These are phyloP conservation scores for Vombatus ursinus DNA, from an alignment of 2,113 vertebrate genomes.

Conservation along the genomic window DNA sequence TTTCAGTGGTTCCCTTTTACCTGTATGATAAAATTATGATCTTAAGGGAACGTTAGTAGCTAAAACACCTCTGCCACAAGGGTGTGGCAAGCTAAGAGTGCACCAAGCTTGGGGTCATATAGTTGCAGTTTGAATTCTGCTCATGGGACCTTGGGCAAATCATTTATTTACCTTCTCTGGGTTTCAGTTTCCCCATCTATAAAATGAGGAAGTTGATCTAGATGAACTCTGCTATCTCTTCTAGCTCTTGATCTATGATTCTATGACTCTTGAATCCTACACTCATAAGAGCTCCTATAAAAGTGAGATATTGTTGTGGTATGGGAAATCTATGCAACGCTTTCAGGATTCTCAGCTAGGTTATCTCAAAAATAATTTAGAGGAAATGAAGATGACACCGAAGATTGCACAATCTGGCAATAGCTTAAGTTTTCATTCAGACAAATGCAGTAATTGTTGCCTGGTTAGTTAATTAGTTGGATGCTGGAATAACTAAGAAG, in stretches of 20 bases:
- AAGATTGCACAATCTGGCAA: not conserved
- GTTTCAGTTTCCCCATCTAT: not conserved
- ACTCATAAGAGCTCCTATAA: not conserved
- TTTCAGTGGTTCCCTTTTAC: not conserved
- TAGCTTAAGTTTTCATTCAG: not conserved
- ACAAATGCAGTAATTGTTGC: not conserved
- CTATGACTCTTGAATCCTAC: not conserved
- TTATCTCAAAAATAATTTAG: not conserved
- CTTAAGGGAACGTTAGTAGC: not conserved
- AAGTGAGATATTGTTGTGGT: not conserved
- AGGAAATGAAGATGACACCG: not conserved
- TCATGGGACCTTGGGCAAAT: not conserved
- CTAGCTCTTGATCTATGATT: not conserved
- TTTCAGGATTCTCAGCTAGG: not conserved
- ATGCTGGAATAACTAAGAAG: not conserved
- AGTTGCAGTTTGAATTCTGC: not conserved
- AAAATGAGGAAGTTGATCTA: not conserved
- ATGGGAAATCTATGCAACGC: not conserved
- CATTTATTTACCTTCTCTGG: not conserved
- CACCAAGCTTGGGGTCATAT: not conserved
- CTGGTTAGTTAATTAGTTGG: not conserved
- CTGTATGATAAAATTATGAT: not conserved
- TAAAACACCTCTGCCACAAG: not conserved
- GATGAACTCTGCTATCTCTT: not conserved
- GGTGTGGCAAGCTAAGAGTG: not conserved